Base-by-base conservation (phyloP, 2,888 invertebrate species). In the Mantis religiosa region DNA sequence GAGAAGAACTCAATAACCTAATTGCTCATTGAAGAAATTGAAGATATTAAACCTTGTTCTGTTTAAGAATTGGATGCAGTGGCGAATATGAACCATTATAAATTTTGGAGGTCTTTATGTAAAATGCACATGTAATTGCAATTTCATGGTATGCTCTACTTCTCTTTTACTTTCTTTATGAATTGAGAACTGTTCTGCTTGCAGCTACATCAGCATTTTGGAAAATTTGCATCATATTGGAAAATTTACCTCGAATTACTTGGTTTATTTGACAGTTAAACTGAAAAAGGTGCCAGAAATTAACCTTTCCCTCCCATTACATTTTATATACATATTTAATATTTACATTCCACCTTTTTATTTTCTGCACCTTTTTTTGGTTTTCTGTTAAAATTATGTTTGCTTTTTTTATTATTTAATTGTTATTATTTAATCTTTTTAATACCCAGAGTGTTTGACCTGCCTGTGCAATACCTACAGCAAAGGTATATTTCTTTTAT, bases 381-480 rank as follows among this genome's bases (percentile, higher is more conserved):
- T 87, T 82, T 82, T 20, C 30, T 87, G 82, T 41, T 82, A 30
- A 82, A 87, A 87, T 25, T 82, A 30, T 28, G 82, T 82, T 12
- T 14, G 0, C n/a, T 87, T 30, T 84, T 34, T 83, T 30, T 20
- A 34, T 34, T 34, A 34, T 34, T 34, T 34, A 7, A 28, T 27
- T 8, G 12, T 81, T 34, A 82, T 82, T 87, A 89, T 89, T 90
- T 89, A 88, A 89, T 90, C 88, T 87, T 89, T 88, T 90, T 82
- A 87, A 85, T 88, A 85, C 81, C 90, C 89, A 90, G 90, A 88
- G 89, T 90, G 87, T 90, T 89, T 89, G 82, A 87, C 90, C 88
- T 89, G 89, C 90, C 90, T 90, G 90, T 87, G 87, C 87, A 87
- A 87, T 87, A 90, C 90, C 89, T 90, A 88, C 84, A 87, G 87